These are phyloP conservation scores for Sebastes cheni DNA, from an alignment of 2,797 vertebrate species.

Conservation along the genomic window DNA sequence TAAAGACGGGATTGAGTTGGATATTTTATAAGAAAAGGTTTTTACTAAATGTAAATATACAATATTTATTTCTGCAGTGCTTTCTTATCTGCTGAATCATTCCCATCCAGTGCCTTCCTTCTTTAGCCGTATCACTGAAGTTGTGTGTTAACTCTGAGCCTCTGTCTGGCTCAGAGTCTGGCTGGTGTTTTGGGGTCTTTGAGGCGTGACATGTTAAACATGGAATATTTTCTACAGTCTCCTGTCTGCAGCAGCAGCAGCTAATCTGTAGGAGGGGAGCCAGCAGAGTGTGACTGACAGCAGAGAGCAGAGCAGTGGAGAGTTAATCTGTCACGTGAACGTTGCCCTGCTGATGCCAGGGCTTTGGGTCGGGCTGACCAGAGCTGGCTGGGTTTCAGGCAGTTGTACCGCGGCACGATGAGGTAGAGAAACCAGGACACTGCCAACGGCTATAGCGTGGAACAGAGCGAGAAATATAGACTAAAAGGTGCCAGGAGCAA, in stretches of 20 bases:
- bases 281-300: slow-evolving; percentile 48
- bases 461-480: slow-evolving; percentile 53
- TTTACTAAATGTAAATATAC: slow-evolving; percentile 1
- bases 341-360: slow-evolving; percentile 31
- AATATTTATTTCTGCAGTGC: slow-evolving; percentile 13
- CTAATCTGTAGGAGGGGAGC: slow-evolving; percentile 50
- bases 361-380: slow-evolving; percentile 43
- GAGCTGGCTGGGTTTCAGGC: slow-evolving; percentile 39
- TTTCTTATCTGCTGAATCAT: slow-evolving; percentile 26
- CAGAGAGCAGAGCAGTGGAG: slow-evolving; percentile 39
- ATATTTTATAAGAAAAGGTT: neutral
- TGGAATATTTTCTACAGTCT: slow-evolving; percentile 5
- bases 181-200: slow-evolving; percentile 19
- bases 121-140: neutral
- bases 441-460: slow-evolving; percentile 47
- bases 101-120: slow-evolving; percentile 25
- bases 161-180: neutral
- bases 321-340: slow-evolving; percentile 70
- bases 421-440: slow-evolving; percentile 58
- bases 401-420: slow-evolving; percentile 42
- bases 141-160: slow-evolving; percentile 9
- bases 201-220: slow-evolving; percentile 37
- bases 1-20: neutral
- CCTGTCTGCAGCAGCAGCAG: slow-evolving; percentile 8
- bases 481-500: slow-evolving; percentile 58